Base-by-base conservation (phyloP, 2,113 vertebrate genomes). In the Oxyura jamaicensis region DNA sequence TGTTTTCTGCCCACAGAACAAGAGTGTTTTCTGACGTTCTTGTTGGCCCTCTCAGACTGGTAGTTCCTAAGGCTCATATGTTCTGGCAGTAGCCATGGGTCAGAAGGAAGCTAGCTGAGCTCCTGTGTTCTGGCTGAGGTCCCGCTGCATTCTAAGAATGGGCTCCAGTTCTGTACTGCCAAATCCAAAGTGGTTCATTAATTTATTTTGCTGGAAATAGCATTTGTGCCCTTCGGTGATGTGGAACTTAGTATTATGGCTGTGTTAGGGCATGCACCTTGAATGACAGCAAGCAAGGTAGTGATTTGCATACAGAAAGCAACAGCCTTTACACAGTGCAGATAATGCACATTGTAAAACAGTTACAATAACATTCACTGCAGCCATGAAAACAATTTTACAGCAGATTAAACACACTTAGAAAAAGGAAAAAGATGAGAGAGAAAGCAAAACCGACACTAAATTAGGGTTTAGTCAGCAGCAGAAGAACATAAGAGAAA, bases 351-450 rank as follows among this genome's bases (percentile, higher is more conserved):
- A 55, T 79, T 97, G 96, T 96, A 95, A 94, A 96, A 88, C 93
- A 96, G 94, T 81, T 97, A 95, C 92, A 97, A 92, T 95, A 96
- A 96, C 93, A 95, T 87, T 85, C 92, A 85, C 95, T 91, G 76
- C 80, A 91, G 82, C 96, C 95, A 90, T 94, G 95, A 96, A 97
- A 97, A 97, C 96, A 97, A 97, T 98, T 97, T 97, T 97, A 97
- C 97, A 98, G 97, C 96, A 97, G 97, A 97, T 98, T 97, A 97
- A 97, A 93, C 97, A 97, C 96, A 96, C 90, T 97, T 96, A 95
- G 82, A 52, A 78, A 92, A 88, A 74, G 83, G 91, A 92, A 93
- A 84, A 88, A 96, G 65, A 88, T 91, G 91, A 95, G 87, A 22
- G 80, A 87, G 88, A 93, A 96, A 93, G 90, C 81, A 73, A 92